Evolutionary conservation across 1,140 invertebrate species (phyloP).

Genomic region (Drosophila rhopaloa): DNA sequence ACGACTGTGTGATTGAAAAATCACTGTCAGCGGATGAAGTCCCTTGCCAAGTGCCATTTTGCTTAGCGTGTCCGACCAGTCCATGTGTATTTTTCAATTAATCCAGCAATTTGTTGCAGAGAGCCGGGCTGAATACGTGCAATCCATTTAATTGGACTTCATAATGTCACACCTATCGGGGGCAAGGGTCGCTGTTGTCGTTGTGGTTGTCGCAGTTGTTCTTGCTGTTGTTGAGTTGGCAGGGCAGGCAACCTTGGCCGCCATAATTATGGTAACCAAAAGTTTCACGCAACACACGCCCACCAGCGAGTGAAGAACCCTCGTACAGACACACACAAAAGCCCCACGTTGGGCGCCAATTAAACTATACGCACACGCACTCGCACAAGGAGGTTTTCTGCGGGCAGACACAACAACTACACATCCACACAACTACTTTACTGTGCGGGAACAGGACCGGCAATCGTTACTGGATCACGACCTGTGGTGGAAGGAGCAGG

Average conservation of each 20-base stretch:
- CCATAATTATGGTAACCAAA: constrained; percentile 83
- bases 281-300: constrained; percentile 75
- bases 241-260: constrained; percentile 66
- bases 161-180: constrained; percentile 46
- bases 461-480: constrained; percentile 55
- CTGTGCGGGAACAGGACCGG: constrained; percentile 18
- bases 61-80: constrained; percentile 17
- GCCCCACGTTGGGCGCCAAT: constrained; percentile 52
- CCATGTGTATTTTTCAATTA: constrained; percentile 57
- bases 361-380: constrained; percentile 80
- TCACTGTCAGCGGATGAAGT: constrained; percentile 19
- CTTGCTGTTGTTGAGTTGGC: constrained; percentile 29
- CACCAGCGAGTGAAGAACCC: constrained; percentile 35
- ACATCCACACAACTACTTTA: constrained; percentile 10
- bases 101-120: constrained; percentile 55
- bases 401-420: constrained; percentile 43
- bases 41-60: constrained; percentile 13
- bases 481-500: constrained; percentile 9
- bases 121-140: constrained; percentile 34
- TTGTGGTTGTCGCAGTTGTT: constrained; percentile 38
- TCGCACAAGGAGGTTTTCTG: constrained; percentile 32
- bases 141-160: constrained; percentile 62
- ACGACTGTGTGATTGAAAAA: constrained; percentile 32
- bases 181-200: constrained; percentile 37
- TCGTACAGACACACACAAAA: constrained; percentile 33